These are phyloP conservation scores for Hydriomena furcata DNA, from an alignment of 2,888 invertebrate genomes.

Conservation along the genomic window DNA sequence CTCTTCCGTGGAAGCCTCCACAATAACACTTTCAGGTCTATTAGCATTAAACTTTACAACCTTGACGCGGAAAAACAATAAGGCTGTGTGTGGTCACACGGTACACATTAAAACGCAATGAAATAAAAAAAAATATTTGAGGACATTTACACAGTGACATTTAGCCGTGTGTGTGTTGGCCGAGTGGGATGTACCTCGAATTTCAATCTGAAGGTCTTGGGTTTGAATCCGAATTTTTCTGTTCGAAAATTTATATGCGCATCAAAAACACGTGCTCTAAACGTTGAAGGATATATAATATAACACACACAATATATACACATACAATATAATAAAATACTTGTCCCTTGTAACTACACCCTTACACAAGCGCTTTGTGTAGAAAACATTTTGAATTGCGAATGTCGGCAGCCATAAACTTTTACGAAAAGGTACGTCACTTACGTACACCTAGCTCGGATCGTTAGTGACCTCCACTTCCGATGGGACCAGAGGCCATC, in stretches of 20 bases:
- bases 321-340: too few species aligned
- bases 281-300: too few species aligned
- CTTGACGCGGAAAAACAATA: conserved; percentile 17
- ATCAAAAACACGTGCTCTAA: too few species aligned
- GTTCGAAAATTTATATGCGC: too few species aligned
- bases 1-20: conserved; percentile 8
- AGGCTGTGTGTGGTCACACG: conserved; percentile 1
- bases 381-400: conserved; percentile 29
- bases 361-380: conserved; percentile 28
- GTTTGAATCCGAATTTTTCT: too few species aligned
- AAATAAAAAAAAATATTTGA: too few species aligned
- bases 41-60: conserved; percentile 25
- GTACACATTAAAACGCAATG: neutral
- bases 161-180: too few species aligned
- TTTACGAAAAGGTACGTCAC: conserved; percentile 40
- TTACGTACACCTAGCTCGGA: conserved; percentile 49
- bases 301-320: too few species aligned
- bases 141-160: too few species aligned
- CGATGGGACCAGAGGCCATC: conserved; percentile 28
- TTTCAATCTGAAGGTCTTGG: too few species aligned
- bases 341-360: conserved; percentile 7
- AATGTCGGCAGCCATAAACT: conserved; percentile 37
- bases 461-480: conserved; percentile 48
- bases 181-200: too few species aligned
- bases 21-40: conserved; percentile 19